A percentile compares a stretch with the other conserved stretches of the same genome.
These are phyloP conservation scores for Mechanitis messenoides DNA, from an alignment of 2,888 invertebrate species.

Conservation along the genomic window DNA sequence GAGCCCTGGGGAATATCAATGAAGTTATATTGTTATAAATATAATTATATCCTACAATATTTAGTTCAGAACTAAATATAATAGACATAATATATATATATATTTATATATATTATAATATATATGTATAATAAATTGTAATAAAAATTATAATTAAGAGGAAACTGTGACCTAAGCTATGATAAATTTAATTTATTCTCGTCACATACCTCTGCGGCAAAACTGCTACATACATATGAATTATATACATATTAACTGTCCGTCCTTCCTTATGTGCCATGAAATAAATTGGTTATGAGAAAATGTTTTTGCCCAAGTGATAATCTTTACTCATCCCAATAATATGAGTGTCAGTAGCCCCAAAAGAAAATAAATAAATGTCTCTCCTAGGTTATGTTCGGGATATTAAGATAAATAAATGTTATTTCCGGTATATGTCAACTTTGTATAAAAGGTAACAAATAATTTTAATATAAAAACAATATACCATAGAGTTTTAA, in stretches of 20 bases:
- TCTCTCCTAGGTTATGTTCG: neutral
- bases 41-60: too few species aligned
- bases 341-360: neutral
- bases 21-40: slow-evolving; percentile 1
- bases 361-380: neutral
- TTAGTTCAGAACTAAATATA: too few species aligned
- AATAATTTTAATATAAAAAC: neutral
- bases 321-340: slow-evolving; percentile 5
- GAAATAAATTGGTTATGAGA: slow-evolving; percentile 2
- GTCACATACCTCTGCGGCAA: slow-evolving; percentile 4
- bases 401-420: too few species aligned
- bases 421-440: too few species aligned
- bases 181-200: slow-evolving; percentile 3
- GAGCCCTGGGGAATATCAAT: slow-evolving; percentile 9
- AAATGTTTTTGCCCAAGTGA: slow-evolving; percentile 6
- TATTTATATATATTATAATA: too few species aligned
- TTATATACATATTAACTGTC: slow-evolving; percentile 1
- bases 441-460: neutral
- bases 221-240: slow-evolving; percentile 2
- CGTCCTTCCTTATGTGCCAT: neutral
- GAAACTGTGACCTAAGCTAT: neutral
- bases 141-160: neutral
- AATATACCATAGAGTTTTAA: too few species aligned
- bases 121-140: too few species aligned
- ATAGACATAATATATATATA: too few species aligned